Percentiles rank a stretch among this genome's conserved stretches.
Conservation (phyloP, 2,888 invertebrate species). For the Tinea pellionella region DNA sequence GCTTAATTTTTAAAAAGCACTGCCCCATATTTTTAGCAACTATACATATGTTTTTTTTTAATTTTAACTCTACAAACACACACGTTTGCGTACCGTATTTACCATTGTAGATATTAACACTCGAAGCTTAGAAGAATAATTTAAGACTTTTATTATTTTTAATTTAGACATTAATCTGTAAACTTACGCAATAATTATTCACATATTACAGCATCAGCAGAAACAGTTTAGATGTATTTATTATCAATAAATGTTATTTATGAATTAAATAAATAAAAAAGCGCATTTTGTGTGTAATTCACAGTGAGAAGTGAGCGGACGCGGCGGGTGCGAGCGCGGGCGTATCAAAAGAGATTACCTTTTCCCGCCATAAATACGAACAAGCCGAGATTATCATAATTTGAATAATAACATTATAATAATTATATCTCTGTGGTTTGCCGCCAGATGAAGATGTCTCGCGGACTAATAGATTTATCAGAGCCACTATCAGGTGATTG, state of each 20-base stretch:
- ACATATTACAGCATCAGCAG: too few relatives aligned
- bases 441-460: slow-evolving; percentile 44
- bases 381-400: slow-evolving; percentile 58
- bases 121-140: too few relatives aligned
- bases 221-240: background rate
- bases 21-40: too few relatives aligned
- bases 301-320: slow-evolving; percentile 30
- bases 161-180: too few relatives aligned
- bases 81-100: too few relatives aligned
- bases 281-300: background rate
- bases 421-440: slow-evolving; percentile 41
- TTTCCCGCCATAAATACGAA: slow-evolving; percentile 54
- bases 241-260: background rate
- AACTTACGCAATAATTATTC: too few relatives aligned
- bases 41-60: too few relatives aligned
- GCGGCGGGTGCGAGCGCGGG: too few relatives aligned
- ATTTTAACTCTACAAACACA: too few relatives aligned
- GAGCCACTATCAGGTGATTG: slow-evolving; percentile 20
- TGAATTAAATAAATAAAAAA: background rate
- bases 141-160: too few relatives aligned
- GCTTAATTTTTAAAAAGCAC: too few relatives aligned
- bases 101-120: too few relatives aligned
- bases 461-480: slow-evolving; percentile 59
- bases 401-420: slow-evolving; percentile 65
- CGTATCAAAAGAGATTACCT: slow-evolving; percentile 57